Conservation (phyloP, 2,113 vertebrate species). For the Tetrao urogallus region DNA sequence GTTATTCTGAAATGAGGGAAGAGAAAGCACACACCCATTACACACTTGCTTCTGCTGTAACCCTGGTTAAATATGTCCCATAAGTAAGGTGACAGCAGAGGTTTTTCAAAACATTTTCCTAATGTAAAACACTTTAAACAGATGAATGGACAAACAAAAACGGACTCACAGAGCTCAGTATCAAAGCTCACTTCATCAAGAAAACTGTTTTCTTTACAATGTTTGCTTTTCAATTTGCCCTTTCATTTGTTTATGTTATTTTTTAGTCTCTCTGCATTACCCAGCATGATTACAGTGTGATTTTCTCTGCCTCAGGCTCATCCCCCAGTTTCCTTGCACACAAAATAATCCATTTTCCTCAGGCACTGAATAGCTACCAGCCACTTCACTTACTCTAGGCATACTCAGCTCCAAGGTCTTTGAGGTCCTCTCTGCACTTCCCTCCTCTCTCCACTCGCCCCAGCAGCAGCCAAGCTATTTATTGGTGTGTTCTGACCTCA, state of each 20-base stretch:
- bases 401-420: not conserved
- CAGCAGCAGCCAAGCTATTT: not conserved
- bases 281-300: not conserved
- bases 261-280: not conserved
- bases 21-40: not conserved
- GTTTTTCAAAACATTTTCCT: not conserved
- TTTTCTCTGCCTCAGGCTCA: not conserved
- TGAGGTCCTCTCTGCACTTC: not conserved
- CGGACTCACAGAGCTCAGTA: not conserved
- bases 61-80: not conserved
- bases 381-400: not conserved
- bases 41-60: not conserved
- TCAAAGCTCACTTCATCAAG: not conserved
- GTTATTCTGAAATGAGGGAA: no score
- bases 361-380: not conserved
- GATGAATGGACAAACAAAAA: not conserved
- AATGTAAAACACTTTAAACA: not conserved
- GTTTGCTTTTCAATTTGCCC: not conserved
- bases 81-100: not conserved
- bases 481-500: not conserved
- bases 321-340: not conserved
- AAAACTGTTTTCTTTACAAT: accelerated
- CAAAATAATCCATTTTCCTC: not conserved
- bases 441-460: not conserved
- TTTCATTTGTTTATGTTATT: not conserved